Evolutionary conservation across 1,140 invertebrate genomes (phyloP), one percentile per base, ranked within the genome.

Genomic region (Cepaea nemoralis): DNA sequence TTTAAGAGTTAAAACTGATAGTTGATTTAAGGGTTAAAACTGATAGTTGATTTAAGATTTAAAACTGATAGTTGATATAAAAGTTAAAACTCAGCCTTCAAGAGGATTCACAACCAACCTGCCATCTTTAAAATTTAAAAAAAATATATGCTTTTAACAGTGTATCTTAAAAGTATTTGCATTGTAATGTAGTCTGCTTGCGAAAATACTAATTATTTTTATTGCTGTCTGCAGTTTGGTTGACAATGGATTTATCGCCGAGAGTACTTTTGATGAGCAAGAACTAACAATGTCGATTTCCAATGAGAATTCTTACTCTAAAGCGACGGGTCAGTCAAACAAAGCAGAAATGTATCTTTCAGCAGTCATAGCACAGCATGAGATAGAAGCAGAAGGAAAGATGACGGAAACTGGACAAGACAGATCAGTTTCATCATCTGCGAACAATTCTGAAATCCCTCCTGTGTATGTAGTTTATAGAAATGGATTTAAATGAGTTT

Each of bases 231-330:
- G 69, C 55, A 81, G 78, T 37, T 63, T 85, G 80, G 82, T 83
- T 67, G 82, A 85, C 55, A 82, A 82, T 63, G 79, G 79, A 2
- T 35, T 85, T 22, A 50, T 70, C 31, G 74, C 40, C n/a, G 50
- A 80, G 16, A 81, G 73, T 31, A 67, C 70, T n/a, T 82, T 77
- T 66, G 84, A 85, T 48, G 84, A 85, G 66, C 83, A 84, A 35
- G 83, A 84, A 48, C 71, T 84, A 12, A 63, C 77, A 48, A 84
- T 84, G 83, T 77, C 81, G 31, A 82, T 84, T 19, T 63, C 48
- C 77, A 77, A 77, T 14, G 66, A 80, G 33, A 77, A 77, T 50
- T 33, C 48, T 27, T 70, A 81, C 8, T 31, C 59, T 16, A 35
- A 42, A 5, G 63, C 73, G n/a, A 33, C 37, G 33, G n/a, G 24